Conservation (phyloP, 1,140 invertebrate genomes). For the Drosophila littoralis region DNA sequence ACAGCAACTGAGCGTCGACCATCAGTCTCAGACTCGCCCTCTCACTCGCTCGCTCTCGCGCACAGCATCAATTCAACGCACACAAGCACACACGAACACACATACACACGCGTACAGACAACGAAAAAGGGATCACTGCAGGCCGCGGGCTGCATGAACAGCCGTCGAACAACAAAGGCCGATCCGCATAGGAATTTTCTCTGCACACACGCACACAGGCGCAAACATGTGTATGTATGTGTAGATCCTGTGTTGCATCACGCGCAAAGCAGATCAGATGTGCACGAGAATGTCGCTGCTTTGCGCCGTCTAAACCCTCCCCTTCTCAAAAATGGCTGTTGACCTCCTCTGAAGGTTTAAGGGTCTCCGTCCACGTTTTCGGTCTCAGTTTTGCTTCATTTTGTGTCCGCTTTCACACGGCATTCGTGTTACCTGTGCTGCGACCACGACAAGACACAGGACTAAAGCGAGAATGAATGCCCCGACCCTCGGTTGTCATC, state of each 20-base stretch:
- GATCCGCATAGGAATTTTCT: constrained; percentile 75
- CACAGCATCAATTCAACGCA: constrained; percentile 43
- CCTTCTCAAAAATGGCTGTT: constrained; percentile 53
- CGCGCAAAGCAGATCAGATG: constrained; percentile 68
- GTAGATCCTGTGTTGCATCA: constrained; percentile 72
- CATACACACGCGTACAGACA: constrained; percentile 10
- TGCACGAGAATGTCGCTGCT: constrained; percentile 52
- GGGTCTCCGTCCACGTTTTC: constrained; percentile 22
- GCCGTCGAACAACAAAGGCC: constrained; percentile 43
- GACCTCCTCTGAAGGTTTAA: constrained; percentile 60
- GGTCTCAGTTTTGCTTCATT: constrained; percentile 33
- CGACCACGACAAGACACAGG: constrained; percentile 38
- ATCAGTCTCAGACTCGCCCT: constrained; percentile 14
- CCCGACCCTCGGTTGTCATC: constrained; percentile 25
- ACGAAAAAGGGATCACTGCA: constrained; percentile 47
- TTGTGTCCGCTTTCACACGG: constrained; percentile 59
- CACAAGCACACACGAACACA: constrained; percentile 11
- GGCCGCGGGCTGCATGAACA: constrained; percentile 20
- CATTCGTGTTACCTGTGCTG: constrained; percentile 64
- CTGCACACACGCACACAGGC: constrained; percentile 15
- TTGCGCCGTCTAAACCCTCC: constrained; percentile 23
- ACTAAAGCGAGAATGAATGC: constrained; percentile 35
- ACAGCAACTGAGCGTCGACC: constrained; percentile 22
- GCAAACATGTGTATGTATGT: constrained; percentile 2
- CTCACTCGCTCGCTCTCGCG: constrained; percentile 6